These are phyloP conservation scores for Calephelis perditalis DNA, from an alignment of 2,888 invertebrate species.

Conservation along the genomic window DNA sequence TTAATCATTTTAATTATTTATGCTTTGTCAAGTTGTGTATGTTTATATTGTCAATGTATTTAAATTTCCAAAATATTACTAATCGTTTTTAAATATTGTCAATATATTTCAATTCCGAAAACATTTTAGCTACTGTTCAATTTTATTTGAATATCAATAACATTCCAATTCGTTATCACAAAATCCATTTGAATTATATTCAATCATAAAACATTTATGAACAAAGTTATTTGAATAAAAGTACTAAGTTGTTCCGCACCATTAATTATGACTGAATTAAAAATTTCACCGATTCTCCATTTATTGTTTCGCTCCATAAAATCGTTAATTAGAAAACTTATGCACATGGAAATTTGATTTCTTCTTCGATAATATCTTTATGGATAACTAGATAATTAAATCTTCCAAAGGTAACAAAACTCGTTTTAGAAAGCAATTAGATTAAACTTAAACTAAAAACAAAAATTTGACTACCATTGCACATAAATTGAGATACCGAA, in stretches of 20 bases:
- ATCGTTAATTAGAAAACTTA: constrained; percentile 14
- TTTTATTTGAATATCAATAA: too few relatives aligned
- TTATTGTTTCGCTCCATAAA: constrained; percentile 15
- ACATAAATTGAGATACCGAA: constrained; percentile 3
- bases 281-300: not conserved
- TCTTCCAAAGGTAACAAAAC: constrained; percentile 20
- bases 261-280: not conserved
- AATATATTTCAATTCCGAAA: too few relatives aligned
- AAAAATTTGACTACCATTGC: constrained; percentile 5
- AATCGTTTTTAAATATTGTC: too few relatives aligned
- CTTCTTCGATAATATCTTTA: constrained; percentile 22
- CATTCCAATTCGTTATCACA: too few relatives aligned
- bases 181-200: too few relatives aligned
- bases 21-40: too few relatives aligned
- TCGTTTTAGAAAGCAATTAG: constrained; percentile 1
- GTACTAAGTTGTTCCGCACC: not conserved
- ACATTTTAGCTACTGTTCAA: too few relatives aligned
- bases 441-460: not conserved
- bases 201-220: not conserved
- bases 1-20: too few relatives aligned
- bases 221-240: not conserved
- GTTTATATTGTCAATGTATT: too few relatives aligned
- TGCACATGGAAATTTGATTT: constrained; percentile 19
- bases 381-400: constrained; percentile 16
- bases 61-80: too few relatives aligned